These are phyloP conservation scores for Corythoichthys intestinalis DNA, from an alignment of 2,113 vertebrate species.

Conservation along the genomic window DNA sequence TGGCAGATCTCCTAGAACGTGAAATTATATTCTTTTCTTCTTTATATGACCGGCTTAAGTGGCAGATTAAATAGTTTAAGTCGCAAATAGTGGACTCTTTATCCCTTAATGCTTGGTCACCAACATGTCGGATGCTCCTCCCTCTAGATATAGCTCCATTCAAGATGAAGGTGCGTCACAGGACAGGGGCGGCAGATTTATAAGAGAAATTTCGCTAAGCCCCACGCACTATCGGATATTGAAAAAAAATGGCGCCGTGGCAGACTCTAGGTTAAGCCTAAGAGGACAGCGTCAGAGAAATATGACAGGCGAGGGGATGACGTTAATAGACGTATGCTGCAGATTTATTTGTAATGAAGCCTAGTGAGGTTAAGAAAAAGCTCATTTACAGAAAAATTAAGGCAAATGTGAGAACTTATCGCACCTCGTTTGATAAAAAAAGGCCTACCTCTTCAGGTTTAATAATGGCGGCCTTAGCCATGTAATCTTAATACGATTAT, in stretches of 20 bases:
- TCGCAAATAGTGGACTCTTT: slow-evolving; percentile 30
- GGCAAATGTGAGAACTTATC: slow-evolving; percentile 27
- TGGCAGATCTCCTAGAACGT: background rate
- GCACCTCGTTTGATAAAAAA: slow-evolving; percentile 28
- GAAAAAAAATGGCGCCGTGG: slow-evolving; percentile 63
- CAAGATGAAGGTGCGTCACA: slow-evolving; percentile 36
- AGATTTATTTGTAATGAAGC: background rate
- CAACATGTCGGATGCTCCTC: slow-evolving; percentile 26
- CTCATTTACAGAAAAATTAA: slow-evolving; percentile 12
- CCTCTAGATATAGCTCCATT: slow-evolving; percentile 11
- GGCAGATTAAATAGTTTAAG: slow-evolving; percentile 4
- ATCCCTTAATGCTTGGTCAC: slow-evolving; percentile 40
- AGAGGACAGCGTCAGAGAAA: slow-evolving; percentile 58
- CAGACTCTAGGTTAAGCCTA: slow-evolving; percentile 57
- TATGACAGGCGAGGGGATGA: slow-evolving; percentile 28
- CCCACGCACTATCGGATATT: slow-evolving; percentile 51
- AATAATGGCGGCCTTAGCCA: background rate
- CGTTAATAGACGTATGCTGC: background rate
- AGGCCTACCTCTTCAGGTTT: slow-evolving; percentile 9
- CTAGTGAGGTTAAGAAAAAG: background rate
- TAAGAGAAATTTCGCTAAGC: slow-evolving; percentile 61
- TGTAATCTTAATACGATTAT: background rate
- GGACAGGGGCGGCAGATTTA: slow-evolving; percentile 47
- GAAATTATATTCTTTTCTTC: background rate
- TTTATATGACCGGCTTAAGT: background rate